Conservation (phyloP, 2,888 invertebrate species). For the Aquatica leii region DNA sequence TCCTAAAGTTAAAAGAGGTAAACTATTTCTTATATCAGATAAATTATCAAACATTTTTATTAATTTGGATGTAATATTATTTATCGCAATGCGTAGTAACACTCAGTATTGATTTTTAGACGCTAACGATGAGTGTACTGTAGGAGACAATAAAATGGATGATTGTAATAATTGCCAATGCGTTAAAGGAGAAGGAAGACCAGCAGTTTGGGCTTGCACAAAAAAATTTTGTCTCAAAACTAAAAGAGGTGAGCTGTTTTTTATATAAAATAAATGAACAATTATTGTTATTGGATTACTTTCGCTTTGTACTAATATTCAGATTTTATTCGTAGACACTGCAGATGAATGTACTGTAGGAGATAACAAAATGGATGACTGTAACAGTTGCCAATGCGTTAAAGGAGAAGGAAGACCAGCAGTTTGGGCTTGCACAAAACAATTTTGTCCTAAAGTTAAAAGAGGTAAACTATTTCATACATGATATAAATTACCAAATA, state of each 20-base stretch:
- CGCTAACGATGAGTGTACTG: background rate
- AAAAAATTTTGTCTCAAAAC: constrained; percentile 50
- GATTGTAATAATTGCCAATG: constrained; percentile 46
- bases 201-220: constrained; percentile 62
- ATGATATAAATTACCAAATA: too few relatives aligned
- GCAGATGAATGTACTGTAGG: background rate
- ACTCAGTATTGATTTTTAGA: too few relatives aligned
- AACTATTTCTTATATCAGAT: too few relatives aligned
- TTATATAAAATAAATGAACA: too few relatives aligned
- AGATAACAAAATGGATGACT: constrained; percentile 30
- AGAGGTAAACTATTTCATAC: too few relatives aligned
- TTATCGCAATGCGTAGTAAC: too few relatives aligned
- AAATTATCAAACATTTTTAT: too few relatives aligned
- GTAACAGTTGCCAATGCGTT: constrained; percentile 46
- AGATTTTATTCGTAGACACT: too few relatives aligned
- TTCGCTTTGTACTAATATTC: too few relatives aligned
- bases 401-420: constrained; percentile 46
- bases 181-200: constrained; percentile 46
- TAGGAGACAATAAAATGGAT: constrained; percentile 7
- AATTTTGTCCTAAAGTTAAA: constrained; percentile 22
- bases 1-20: background rate
- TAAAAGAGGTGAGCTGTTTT: too few relatives aligned
- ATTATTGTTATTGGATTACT: too few relatives aligned
- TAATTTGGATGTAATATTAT: too few relatives aligned
- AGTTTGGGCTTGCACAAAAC: constrained; percentile 63